Percentiles rank a stretch among this genome's conserved stretches.
Evolutionary conservation across 2,888 invertebrate genomes (phyloP).

Genomic region (Bursaphelenchus okinawaensis): DNA sequence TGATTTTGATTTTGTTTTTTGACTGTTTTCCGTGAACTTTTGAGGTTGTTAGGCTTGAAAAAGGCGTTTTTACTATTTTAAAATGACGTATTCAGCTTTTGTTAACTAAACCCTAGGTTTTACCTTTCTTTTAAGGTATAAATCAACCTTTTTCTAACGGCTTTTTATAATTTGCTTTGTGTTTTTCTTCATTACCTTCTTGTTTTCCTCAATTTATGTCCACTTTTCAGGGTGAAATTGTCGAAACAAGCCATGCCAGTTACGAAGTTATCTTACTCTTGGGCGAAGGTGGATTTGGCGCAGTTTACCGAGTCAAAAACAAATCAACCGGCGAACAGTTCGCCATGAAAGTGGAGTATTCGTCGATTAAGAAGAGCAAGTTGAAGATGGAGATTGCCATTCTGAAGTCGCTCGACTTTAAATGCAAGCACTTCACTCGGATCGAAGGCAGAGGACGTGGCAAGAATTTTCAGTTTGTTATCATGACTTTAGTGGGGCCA

Average conservation of each 20-base stretch:
- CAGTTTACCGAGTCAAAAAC: constrained; percentile 29
- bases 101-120: too few relatives aligned
- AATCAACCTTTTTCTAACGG: too few relatives aligned
- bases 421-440: constrained; percentile 36
- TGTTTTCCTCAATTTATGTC: too few relatives aligned
- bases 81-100: too few relatives aligned
- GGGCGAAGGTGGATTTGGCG: constrained; percentile 41
- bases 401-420: not conserved
- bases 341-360: constrained; percentile 51
- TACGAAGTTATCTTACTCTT: constrained; percentile 33
- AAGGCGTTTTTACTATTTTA: too few relatives aligned
- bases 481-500: constrained; percentile 40
- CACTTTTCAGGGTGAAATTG: constrained; percentile 25
- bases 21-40: too few relatives aligned
- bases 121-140: too few relatives aligned
- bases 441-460: constrained; percentile 43
- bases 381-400: constrained; percentile 47
- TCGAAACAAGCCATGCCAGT: constrained; percentile 23
- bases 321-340: constrained; percentile 27
- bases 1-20: too few relatives aligned
- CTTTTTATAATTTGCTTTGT: too few relatives aligned
- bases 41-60: too few relatives aligned
- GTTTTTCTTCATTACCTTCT: too few relatives aligned
- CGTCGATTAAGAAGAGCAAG: constrained; percentile 39
- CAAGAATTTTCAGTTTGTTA: constrained; percentile 38